Percentiles rank a stretch among this genome's conserved stretches.
phyloP scores from a whole-genome alignment of 2,888 invertebrate genomes.

The Andrena chrysosceles region DNA sequence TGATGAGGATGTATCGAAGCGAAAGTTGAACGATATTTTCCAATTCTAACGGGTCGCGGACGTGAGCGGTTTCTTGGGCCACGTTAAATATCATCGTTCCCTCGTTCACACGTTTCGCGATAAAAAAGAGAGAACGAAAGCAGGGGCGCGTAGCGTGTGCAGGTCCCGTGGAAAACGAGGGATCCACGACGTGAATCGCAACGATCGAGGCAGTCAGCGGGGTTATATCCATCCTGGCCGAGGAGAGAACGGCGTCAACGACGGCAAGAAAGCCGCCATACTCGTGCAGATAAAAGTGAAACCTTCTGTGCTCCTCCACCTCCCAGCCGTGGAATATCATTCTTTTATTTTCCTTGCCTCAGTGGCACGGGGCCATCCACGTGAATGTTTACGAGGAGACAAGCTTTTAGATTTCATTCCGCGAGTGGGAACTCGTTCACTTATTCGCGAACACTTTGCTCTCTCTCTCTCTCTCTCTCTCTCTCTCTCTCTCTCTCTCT shows the following conservation, averaged over 20 bases:
- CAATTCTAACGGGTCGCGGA: slow-evolving; percentile 9
- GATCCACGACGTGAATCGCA: slow-evolving; percentile 32
- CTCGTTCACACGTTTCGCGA: neutral
- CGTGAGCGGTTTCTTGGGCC: slow-evolving; percentile 28
- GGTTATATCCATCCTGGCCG: slow-evolving; percentile 33
- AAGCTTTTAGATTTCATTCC: slow-evolving; percentile 47
- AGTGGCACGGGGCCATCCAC: neutral
- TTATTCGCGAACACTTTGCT: slow-evolving; percentile 16
- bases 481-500: too few relatives aligned
- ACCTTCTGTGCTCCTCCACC: slow-evolving; percentile 39
- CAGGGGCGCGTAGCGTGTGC: neutral
- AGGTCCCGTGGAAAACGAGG: slow-evolving; percentile 3
- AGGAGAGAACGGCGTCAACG: slow-evolving; percentile 17
- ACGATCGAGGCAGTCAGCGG: slow-evolving; percentile 33
- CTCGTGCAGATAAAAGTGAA: slow-evolving; percentile 61
- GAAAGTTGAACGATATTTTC: neutral
- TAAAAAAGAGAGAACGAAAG: neutral
- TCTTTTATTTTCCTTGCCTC: slow-evolving; percentile 30
- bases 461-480: too few relatives aligned
- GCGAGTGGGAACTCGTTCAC: slow-evolving; percentile 26
- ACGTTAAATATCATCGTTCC: slow-evolving; percentile 33
- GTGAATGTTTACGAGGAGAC: slow-evolving; percentile 43
- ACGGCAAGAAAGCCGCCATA: slow-evolving; percentile 27
- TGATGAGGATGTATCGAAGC: neutral
- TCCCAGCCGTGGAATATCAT: neutral